Conservation (phyloP, 2,113 vertebrate genomes). For the Microcebus lehilahytsara region DNA sequence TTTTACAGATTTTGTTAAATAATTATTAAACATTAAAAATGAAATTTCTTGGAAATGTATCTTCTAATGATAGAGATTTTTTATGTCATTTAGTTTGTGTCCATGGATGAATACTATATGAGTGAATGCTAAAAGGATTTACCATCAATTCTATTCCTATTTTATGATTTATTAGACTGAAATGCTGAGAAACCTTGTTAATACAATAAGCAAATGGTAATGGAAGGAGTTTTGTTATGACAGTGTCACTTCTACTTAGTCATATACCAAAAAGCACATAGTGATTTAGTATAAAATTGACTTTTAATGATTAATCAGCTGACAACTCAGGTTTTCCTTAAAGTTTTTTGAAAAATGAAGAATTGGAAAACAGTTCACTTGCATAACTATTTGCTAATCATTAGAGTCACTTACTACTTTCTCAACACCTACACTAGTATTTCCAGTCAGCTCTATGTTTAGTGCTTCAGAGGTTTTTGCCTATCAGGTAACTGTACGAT, state of each 20-base stretch:
- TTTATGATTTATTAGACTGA: background rate
- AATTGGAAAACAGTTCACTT: background rate
- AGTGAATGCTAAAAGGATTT: background rate
- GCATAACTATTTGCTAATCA: background rate
- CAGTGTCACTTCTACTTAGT: background rate
- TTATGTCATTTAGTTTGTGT: background rate
- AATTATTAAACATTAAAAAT: conserved; percentile 3
- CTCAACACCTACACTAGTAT: background rate
- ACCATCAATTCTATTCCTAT: background rate
- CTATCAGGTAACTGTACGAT: background rate
- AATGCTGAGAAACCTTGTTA: background rate
- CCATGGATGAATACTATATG: background rate
- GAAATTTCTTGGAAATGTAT: background rate
- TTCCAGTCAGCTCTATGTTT: background rate
- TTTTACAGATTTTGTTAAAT: conserved; percentile 34
- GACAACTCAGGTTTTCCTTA: background rate
- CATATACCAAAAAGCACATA: background rate
- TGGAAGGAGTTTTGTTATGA: background rate
- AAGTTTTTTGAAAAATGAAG: conserved; percentile 1
- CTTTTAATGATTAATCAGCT: conserved; percentile 26
- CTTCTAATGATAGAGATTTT: background rate
- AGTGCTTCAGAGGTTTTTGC: background rate
- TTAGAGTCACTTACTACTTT: background rate
- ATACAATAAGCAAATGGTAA: background rate
- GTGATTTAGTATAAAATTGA: conserved; percentile 33